Evolutionary conservation across 1,140 invertebrate genomes (phyloP), one percentile per base, ranked within the genome.

Genomic region (Zaprionus africanus): DNA sequence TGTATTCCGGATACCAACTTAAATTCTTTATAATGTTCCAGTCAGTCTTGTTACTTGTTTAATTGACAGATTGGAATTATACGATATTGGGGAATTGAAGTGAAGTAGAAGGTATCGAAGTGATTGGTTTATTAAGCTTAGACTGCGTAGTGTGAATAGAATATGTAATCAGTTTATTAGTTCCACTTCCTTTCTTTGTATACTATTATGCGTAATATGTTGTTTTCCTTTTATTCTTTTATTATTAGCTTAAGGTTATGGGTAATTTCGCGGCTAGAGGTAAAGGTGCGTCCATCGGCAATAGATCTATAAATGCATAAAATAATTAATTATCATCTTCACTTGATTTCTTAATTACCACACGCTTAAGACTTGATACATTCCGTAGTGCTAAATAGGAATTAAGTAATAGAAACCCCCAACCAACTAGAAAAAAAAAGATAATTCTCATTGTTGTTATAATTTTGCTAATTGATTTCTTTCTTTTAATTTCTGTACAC

Each of bases 401-500:
- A 76, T 34, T 71, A 80, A 61, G 66, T 72, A 61, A 86, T 58
- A 57, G n/a, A 26, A 46, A 24, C n/a, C 31, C 7, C 31, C 19
- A 60, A n/a, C 31, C 19, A 60, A n/a, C 22, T 31, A 46, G 22
- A 58, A 54, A 49, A n/a, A 77, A 57, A 53, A 60, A 69, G 15
- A 49, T 26, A 28, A 36, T 46, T 5, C 22, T 62, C 64, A 74
- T 70, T 60, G 65, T 54, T 82, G 57, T 81, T 91, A 69, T 91
- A 58, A 78, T 91, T 91, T 91, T 72, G 82, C 84, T 91, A 88
- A 84, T 91, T 82, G 43, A 79, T 91, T 91, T 90, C 78, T 85
- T 85, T 80, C 90, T 85, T 83, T 92, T 90, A 78, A 86, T 91
- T 90, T 87, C 75, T 87, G 78, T 81, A 83, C 81, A 88, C 81